These are phyloP conservation scores for Heptranchias perlo DNA, from an alignment of 2,113 vertebrate species.

Conservation along the genomic window DNA sequence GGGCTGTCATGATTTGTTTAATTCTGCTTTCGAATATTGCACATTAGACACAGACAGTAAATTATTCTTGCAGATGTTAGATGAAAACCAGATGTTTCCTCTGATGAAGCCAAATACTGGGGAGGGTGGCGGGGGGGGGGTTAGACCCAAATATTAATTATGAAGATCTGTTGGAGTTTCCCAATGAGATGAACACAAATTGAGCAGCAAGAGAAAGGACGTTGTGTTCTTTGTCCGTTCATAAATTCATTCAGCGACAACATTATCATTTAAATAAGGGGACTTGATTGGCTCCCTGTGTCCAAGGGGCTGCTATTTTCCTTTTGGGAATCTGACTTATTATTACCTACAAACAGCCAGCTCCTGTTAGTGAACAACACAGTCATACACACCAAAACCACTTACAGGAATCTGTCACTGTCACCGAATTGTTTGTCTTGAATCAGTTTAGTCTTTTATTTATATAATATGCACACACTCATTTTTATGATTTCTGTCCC, in stretches of 20 bases:
- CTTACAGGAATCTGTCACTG: not conserved
- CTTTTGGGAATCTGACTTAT: not conserved
- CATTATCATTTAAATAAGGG: not conserved
- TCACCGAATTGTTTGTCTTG: not conserved
- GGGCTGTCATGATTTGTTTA: not conserved
- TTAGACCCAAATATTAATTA: conserved; percentile 4
- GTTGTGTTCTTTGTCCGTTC: not conserved
- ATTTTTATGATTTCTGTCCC: not conserved
- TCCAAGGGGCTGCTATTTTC: not conserved
- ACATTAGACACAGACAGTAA: not conserved
- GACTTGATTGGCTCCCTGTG: not conserved
- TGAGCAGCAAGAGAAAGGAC: not conserved
- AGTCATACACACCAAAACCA: not conserved
- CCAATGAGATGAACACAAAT: not conserved
- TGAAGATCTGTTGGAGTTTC: not conserved
- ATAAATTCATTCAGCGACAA: not conserved
- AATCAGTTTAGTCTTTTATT: not conserved
- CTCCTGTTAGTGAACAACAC: not conserved
- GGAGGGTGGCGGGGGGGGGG: not conserved
- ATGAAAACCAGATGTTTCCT: not conserved
- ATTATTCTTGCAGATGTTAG: not conserved
- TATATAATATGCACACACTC: not conserved
- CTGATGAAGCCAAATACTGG: not conserved
- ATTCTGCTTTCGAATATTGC: not conserved
- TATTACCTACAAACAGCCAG: not conserved